Evolutionary conservation across 2,888 invertebrate genomes (phyloP).

Genomic region (Dolichomitus sp.): DNA sequence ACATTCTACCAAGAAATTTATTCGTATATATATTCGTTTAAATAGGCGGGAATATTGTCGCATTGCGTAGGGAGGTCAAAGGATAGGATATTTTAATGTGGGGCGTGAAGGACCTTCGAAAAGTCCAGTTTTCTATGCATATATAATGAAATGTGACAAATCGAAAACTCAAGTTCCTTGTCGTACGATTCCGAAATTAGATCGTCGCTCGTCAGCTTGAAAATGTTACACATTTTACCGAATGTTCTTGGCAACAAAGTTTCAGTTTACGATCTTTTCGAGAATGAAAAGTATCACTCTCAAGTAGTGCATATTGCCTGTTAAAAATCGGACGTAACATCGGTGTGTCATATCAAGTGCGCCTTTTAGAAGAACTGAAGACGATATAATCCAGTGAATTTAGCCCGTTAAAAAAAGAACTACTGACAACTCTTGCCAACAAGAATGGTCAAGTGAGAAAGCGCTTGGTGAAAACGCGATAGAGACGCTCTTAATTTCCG

Average conservation of each 20-base stretch:
- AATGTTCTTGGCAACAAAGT: background rate
- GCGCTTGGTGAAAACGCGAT: slow-evolving; percentile 5
- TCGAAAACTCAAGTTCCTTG: background rate
- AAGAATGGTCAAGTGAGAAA: slow-evolving; percentile 13
- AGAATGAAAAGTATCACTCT: background rate
- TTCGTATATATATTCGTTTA: slow-evolving; percentile 12
- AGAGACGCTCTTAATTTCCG: slow-evolving; percentile 58
- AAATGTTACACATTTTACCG: background rate
- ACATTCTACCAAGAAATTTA: background rate
- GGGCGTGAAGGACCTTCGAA: slow-evolving; percentile 38
- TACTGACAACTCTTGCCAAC: slow-evolving; percentile 1
- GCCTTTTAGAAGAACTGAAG: too few species aligned
- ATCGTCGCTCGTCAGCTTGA: too few species aligned
- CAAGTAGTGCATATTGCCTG: slow-evolving; percentile 7
- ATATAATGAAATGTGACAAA: background rate
- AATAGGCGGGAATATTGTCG: slow-evolving; percentile 32
- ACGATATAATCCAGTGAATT: background rate
- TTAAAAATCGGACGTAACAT: slow-evolving; percentile 30
- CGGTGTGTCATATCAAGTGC: background rate
- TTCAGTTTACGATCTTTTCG: slow-evolving; percentile 5
- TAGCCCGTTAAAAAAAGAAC: background rate
- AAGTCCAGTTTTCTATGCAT: background rate
- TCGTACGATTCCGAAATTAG: background rate
- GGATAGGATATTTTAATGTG: slow-evolving; percentile 43
- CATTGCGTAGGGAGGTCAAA: slow-evolving; percentile 20